A percentile compares a stretch with the other conserved stretches of the same genome.
These are phyloP conservation scores for Bos indicus DNA, from an alignment of 2,113 vertebrate species.

Conservation along the genomic window DNA sequence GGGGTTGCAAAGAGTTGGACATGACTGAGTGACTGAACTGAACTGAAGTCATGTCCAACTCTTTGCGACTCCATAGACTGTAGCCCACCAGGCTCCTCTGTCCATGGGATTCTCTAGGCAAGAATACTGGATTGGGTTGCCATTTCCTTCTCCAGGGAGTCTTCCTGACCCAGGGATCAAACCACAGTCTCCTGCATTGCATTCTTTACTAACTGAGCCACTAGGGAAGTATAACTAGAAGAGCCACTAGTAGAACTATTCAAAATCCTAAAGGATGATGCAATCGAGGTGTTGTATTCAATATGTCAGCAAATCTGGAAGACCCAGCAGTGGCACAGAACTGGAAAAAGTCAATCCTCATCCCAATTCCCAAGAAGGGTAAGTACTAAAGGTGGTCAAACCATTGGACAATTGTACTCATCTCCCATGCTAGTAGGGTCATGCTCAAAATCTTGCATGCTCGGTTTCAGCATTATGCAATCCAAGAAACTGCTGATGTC, in stretches of 20 bases:
- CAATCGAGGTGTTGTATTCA: background rate
- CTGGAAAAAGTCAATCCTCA: background rate
- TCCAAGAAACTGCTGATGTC: background rate
- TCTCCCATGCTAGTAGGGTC: background rate
- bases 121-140: background rate
- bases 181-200: background rate
- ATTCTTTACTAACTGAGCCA: background rate
- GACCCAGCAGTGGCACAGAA: background rate
- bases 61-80: background rate
- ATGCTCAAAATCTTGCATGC: background rate
- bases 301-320: background rate
- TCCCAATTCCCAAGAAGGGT: background rate
- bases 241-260: background rate
- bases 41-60: background rate
- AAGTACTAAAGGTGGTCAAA: background rate
- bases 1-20: no score
- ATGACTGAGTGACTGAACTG: accelerated
- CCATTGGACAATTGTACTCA: background rate
- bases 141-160: background rate
- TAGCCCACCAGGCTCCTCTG: background rate
- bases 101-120: background rate
- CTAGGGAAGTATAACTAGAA: background rate
- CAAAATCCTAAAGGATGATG: background rate
- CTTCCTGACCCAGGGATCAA: background rate
- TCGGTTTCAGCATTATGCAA: background rate